Percentiles rank a stretch among this genome's conserved stretches.
phyloP scores from a whole-genome alignment of 2,888 invertebrate genomes.

The Galeopsomyia nigrocyanea region DNA sequence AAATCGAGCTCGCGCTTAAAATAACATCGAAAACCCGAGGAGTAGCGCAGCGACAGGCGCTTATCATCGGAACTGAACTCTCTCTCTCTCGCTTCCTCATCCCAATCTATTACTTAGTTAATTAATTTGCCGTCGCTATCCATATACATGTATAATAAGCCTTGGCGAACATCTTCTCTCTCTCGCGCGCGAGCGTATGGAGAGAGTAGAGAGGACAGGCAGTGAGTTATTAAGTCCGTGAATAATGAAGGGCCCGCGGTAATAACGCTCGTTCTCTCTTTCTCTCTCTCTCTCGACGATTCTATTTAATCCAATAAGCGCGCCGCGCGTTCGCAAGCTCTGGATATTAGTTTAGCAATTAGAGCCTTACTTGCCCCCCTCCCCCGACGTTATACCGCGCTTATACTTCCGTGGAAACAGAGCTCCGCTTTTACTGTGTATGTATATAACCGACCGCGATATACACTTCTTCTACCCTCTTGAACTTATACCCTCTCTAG shows the following conservation, averaged over 20 bases:
- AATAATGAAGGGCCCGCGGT: slow-evolving; percentile 49
- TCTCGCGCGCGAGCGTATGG: slow-evolving; percentile 1
- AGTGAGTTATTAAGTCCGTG: slow-evolving; percentile 51
- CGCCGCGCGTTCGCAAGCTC: slow-evolving; percentile 27
- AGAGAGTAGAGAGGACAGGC: slow-evolving; percentile 27
- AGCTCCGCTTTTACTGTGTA: too few relatives aligned
- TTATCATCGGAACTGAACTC: slow-evolving; percentile 32
- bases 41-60: slow-evolving; percentile 24
- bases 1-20: not conserved
- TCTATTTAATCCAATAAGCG: slow-evolving; percentile 54
- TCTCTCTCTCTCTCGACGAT: slow-evolving; percentile 49
- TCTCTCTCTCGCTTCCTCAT: not conserved
- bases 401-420: too few relatives aligned
- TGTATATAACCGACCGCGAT: too few relatives aligned
- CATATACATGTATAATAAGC: slow-evolving; percentile 39
- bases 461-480: too few relatives aligned
- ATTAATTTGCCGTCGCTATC: slow-evolving; percentile 50
- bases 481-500: too few relatives aligned
- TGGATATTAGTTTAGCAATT: slow-evolving; percentile 55
- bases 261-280: slow-evolving; percentile 1
- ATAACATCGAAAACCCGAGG: not conserved
- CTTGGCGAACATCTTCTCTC: slow-evolving; percentile 6
- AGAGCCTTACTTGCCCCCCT: slow-evolving; percentile 47
- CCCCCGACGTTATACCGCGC: too few relatives aligned
- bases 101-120: slow-evolving; percentile 51